Base-by-base conservation (phyloP, 2,113 vertebrate species). In the Fregetta grallaria region DNA sequence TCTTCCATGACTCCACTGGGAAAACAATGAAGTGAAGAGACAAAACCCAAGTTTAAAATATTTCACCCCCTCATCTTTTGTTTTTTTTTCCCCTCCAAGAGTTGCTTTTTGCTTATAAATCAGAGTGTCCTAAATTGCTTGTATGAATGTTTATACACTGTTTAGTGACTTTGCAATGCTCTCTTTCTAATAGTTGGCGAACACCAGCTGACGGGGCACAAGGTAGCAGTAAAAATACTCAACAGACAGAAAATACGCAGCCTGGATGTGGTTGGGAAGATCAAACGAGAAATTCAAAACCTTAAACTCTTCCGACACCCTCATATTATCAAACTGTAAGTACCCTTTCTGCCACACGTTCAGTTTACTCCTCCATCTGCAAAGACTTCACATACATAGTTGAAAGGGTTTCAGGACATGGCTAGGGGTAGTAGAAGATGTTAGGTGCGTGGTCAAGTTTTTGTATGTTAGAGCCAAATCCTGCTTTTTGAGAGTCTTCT, bases 241-340 rank as follows among this genome's bases (percentile, higher is more conserved):
- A 99, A 99, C 97, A 98, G 99, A 90, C 99, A 99, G 98, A 99
- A 98, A 98, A 99, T 99, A 96, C 99, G 99, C 89, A 99, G 99
- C 92, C 98, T 99, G 71, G 99, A 99, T 98, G 99, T 99, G 89
- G 99, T 99, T 88, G 99, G 99, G 76, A 99, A 99, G 98, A 99
- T 99, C 98, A 99, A 99, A 94, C 96, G 99, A 66, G 99, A 99
- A 98, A 99, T 99, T 92, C 99, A 99, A 97, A 99, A 99, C 96
- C 98, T 99, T 65, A 99, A 99, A 94, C 99, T 99, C 96, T 99
- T 99, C 96, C 98, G 99, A 86, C 99, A 99, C 96, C 99, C 99
- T 45, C 99, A 99, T 96, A 99, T 99, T 95, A 99, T 99, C 98
- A 99, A 99, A 96, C 97, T 99, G 99, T 99, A 97, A 99, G 99